Evolutionary conservation across 2,888 invertebrate genomes (phyloP).

Genomic region (Masnerella sp.): DNA sequence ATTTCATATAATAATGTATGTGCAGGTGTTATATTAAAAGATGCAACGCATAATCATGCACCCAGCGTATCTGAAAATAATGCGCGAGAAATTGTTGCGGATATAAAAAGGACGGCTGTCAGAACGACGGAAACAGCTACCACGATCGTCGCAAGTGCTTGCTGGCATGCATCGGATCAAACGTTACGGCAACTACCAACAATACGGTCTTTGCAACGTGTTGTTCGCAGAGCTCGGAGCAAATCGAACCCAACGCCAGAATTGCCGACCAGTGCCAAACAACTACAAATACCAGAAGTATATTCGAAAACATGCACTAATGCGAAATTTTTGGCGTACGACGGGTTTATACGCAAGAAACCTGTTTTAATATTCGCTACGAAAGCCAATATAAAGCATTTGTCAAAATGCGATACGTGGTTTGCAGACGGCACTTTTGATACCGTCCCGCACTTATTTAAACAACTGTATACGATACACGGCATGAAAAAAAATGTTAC

Average conservation of each 20-base stretch:
- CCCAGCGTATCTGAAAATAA: background rate
- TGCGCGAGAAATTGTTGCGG: background rate
- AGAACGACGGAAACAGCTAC: background rate
- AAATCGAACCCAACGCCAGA: background rate
- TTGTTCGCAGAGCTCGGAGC: background rate
- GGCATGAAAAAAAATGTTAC: background rate
- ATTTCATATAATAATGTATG: background rate
- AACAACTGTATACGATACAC: conserved; percentile 11
- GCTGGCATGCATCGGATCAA: background rate
- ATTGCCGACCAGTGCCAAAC: background rate
- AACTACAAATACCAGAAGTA: background rate
- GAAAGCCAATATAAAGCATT: background rate
- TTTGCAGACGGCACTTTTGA: conserved; percentile 11
- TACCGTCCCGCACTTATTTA: background rate
- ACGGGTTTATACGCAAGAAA: background rate
- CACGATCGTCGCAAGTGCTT: background rate
- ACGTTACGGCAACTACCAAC: background rate
- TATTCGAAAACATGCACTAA: background rate
- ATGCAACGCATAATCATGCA: conserved; percentile 3
- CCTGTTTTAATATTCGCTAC: conserved; percentile 4
- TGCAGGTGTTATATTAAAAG: background rate
- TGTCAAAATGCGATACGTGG: background rate
- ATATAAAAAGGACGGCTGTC: background rate
- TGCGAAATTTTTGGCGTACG: background rate
- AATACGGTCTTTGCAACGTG: background rate